phyloP scores from a whole-genome alignment of 2,888 invertebrate species.

The Gibbula magus region DNA sequence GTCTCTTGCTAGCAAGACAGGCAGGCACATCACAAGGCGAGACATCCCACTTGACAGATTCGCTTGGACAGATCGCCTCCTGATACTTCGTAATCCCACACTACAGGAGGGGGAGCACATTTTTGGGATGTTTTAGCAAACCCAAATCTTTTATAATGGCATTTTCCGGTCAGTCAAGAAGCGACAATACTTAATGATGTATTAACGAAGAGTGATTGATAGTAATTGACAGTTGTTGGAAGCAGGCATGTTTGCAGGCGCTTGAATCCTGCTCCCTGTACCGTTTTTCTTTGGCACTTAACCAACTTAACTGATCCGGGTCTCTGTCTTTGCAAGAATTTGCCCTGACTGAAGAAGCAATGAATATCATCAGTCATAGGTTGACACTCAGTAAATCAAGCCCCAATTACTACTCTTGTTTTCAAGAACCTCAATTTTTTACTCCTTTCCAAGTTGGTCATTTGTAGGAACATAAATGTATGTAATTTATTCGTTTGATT shows the following conservation, averaged over 20 bases:
- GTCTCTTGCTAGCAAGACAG: background rate
- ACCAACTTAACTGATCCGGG: slow-evolving; percentile 19
- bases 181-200: slow-evolving; percentile 36
- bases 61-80: slow-evolving; percentile 21
- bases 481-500: background rate
- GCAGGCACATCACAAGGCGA: slow-evolving; percentile 1
- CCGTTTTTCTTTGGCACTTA: slow-evolving; percentile 17
- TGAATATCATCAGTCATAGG: slow-evolving; percentile 5
- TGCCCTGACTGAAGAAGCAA: background rate
- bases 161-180: slow-evolving; percentile 32
- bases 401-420: background rate
- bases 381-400: background rate
- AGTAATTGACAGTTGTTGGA: slow-evolving; percentile 38
- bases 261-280: background rate
- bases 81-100: slow-evolving; percentile 19
- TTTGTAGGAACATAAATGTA: background rate
- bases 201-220: slow-evolving; percentile 39
- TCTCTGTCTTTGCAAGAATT: slow-evolving; percentile 1
- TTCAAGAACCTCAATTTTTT: background rate
- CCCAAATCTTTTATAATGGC: slow-evolving; percentile 4
- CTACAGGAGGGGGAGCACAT: slow-evolving; percentile 27
- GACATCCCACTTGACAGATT: slow-evolving; percentile 28
- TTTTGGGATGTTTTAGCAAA: slow-evolving; percentile 33
- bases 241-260: slow-evolving; percentile 22
- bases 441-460: background rate